Conservation (phyloP, 2,797 vertebrate species). For the Lemur catta region DNA sequence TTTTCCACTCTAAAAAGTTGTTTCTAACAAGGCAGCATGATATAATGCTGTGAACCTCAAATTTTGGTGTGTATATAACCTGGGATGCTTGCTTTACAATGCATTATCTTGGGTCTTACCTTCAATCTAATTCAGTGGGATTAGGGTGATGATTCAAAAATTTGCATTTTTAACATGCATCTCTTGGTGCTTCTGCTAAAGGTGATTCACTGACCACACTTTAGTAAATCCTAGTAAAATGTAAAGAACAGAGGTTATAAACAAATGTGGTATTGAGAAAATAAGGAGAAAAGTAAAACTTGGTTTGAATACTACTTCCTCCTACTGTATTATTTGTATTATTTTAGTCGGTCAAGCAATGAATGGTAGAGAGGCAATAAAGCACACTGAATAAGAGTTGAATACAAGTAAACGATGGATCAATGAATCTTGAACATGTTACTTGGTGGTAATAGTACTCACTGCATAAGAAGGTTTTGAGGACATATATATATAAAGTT, state of each 20-base stretch:
- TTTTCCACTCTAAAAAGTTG: neutral
- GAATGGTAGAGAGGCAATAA: neutral
- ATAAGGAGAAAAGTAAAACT: neutral
- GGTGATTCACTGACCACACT: neutral
- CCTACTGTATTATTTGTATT: neutral
- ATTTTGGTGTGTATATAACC: neutral
- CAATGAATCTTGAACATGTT: neutral
- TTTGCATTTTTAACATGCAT: neutral
- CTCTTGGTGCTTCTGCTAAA: neutral
- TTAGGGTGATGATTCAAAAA: neutral
- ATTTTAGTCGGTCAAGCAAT: neutral
- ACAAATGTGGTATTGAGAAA: neutral
- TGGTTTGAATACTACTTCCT: neutral
- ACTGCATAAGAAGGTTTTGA: neutral
- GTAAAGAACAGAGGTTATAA: neutral
- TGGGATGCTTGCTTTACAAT: neutral
- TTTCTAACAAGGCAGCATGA: neutral
- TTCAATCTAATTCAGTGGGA: neutral
- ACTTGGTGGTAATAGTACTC: neutral
- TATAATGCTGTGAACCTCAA: neutral
- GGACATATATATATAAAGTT: neutral
- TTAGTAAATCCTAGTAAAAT: neutral
- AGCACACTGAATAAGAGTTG: neutral
- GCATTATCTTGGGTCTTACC: neutral
- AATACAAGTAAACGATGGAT: neutral